Evolutionary conservation across 1,140 invertebrate genomes (phyloP).

Genomic region (Saccostrea cuccullata): DNA sequence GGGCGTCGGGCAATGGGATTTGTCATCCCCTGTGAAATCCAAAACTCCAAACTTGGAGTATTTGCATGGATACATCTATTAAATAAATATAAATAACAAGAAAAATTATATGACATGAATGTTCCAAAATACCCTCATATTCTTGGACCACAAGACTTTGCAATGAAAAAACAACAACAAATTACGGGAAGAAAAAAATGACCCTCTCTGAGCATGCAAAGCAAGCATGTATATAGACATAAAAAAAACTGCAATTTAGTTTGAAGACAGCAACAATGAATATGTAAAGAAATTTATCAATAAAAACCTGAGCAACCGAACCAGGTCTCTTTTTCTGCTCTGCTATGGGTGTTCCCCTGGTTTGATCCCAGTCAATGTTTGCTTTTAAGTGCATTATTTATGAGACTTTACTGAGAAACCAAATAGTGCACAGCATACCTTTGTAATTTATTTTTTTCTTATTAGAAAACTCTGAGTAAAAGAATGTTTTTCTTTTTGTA

Average conservation of each 20-base stretch:
- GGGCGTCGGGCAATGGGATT: too few species aligned
- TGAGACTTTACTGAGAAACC: constrained; percentile 20
- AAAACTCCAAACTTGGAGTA: too few species aligned
- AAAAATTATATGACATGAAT: too few species aligned
- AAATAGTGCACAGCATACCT: not conserved
- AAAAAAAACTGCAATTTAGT: not conserved
- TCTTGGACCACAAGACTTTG: too few species aligned
- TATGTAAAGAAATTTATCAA: constrained; percentile 11
- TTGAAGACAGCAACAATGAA: not conserved
- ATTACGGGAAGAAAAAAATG: not conserved
- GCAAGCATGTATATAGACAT: not conserved
- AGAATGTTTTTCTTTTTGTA: not conserved
- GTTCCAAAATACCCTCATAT: too few species aligned
- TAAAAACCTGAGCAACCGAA: not conserved
- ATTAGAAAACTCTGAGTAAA: not conserved
- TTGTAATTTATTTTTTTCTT: constrained; percentile 8
- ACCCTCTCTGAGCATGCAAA: not conserved
- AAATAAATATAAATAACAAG: too few species aligned
- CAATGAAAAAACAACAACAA: too few species aligned
- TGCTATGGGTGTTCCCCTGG: not conserved
- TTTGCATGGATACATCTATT: too few species aligned
- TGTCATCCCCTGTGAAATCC: too few species aligned
- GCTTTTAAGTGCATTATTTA: constrained; percentile 25
- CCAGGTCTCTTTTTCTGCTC: not conserved
- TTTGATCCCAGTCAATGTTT: not conserved